These are phyloP conservation scores for Malurus melanocephalus DNA, from an alignment of 2,113 vertebrate genomes.

Conservation along the genomic window DNA sequence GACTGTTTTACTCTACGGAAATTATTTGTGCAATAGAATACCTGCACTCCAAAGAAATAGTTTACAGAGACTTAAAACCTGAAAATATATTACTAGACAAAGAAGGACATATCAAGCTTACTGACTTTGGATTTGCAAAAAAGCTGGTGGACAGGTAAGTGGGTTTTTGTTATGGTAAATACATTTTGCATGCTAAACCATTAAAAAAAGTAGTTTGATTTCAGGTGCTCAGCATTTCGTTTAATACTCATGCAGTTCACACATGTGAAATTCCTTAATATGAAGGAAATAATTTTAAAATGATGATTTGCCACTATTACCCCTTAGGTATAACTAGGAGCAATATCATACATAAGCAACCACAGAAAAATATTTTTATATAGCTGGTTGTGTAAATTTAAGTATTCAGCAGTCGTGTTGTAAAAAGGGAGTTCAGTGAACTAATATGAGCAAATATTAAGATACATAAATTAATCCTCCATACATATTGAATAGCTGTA, in stretches of 20 bases:
- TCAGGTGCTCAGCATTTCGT: background rate
- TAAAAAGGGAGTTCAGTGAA: background rate
- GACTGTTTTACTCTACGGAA: slow-evolving; percentile 88
- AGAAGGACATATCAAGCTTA: slow-evolving; percentile 92
- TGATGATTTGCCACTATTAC: background rate
- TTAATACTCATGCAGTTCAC: background rate
- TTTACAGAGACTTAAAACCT: slow-evolving; percentile 94
- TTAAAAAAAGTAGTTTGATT: background rate
- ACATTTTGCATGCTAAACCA: accelerated
- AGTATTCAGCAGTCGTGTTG: background rate
- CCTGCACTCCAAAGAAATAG: slow-evolving; percentile 88
- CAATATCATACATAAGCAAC: background rate
- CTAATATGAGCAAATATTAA: background rate
- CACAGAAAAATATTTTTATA: background rate
- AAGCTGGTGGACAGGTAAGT: slow-evolving; percentile 89
- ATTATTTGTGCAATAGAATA: slow-evolving; percentile 94
- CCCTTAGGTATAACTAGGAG: background rate
- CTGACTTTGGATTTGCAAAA: slow-evolving; percentile 95
- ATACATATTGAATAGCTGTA: background rate
- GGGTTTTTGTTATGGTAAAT: background rate
- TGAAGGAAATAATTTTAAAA: background rate
- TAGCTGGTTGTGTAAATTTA: background rate
- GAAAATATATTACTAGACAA: slow-evolving; percentile 94
- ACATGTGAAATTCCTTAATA: background rate
- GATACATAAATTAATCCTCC: background rate